phyloP scores from a whole-genome alignment of 2,888 invertebrate genomes.

The Dynastes maya region DNA sequence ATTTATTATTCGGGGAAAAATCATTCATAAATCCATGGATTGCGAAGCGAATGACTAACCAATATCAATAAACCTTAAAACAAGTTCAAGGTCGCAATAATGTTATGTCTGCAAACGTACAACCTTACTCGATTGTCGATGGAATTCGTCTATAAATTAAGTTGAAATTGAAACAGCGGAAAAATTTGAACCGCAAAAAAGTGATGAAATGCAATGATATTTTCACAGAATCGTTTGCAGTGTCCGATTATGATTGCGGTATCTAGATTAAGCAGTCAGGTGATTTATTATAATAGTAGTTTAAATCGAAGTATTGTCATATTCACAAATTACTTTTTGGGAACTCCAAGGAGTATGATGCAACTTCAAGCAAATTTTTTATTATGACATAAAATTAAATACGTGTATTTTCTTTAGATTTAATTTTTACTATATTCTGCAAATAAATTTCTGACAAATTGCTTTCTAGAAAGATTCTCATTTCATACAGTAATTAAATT shows the following conservation, averaged over 20 bases:
- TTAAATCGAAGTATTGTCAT: not conserved
- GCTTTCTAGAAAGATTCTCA: not conserved
- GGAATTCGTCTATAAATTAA: slow-evolving; percentile 16
- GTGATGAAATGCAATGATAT: not conserved
- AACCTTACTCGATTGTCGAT: not conserved
- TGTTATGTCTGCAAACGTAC: slow-evolving; percentile 18
- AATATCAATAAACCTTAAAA: slow-evolving; percentile 16
- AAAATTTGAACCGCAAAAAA: slow-evolving; percentile 1
- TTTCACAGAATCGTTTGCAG: slow-evolving; percentile 13
- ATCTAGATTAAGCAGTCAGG: not conserved
- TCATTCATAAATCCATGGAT: not conserved
- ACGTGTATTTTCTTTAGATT: not conserved
- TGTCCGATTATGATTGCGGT: not conserved
- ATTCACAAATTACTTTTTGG: not conserved
- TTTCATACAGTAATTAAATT: not conserved
- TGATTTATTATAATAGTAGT: not conserved
- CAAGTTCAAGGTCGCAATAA: slow-evolving; percentile 36
- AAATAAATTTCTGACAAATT: not conserved
- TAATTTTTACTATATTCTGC: not conserved
- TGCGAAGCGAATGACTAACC: slow-evolving; percentile 15
- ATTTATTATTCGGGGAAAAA: slow-evolving; percentile 10
- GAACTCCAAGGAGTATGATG: not conserved
- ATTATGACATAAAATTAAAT: not conserved
- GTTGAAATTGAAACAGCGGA: slow-evolving; percentile 11
- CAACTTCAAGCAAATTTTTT: not conserved